Evolutionary conservation across 2,113 vertebrate species (phyloP), one percentile per base, ranked within the genome.

Genomic region (Thryonomys swinderianus): DNA sequence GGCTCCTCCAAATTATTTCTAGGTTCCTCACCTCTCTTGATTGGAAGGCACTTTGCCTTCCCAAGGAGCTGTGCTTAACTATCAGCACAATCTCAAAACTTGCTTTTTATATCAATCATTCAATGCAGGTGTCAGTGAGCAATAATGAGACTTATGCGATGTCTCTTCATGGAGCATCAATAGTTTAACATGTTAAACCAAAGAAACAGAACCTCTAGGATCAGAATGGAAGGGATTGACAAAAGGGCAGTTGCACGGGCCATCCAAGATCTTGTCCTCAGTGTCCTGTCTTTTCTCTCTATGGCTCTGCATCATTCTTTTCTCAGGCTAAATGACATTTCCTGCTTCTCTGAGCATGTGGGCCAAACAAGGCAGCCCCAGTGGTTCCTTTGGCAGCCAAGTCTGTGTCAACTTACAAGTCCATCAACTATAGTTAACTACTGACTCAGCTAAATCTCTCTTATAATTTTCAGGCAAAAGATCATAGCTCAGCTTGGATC

Each of bases 161-260:
- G 10, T n/a, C 6, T 74, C 94, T 92, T 88, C 61, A 55, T 78
- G 64, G 23, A 48, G 32, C 86, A 82, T 81, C 57, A 69, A 40
- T 62, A 90, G 17, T 84, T 37, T 85, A 90, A 92, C 42, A 82
- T 93, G 73, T 92, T 84, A 71, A 90, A 93, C 25, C 62, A 71
- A 78, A 88, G 34, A 45, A 90, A 86, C 80, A 34, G 92, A 67
- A n/a, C 27, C 48, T 51, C 69, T 87, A 96, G 85, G 32, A 57
- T 81, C 7, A 84, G 37, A 42, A 95, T 83, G 13, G 57, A 76
- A 62, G 20, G 64, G 51, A 57, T 23, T 74, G 71, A 82, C 21
- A 78, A 53, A 69, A 90, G 30, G 34, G 16, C 11, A 20, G 12
- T 32, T 82, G 16, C 57, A 25, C 61, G 53, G 48, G n/a, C 2